A percentile compares a stretch with the other conserved stretches of the same genome.
Evolutionary conservation across 2,888 invertebrate genomes (phyloP).

Genomic region (Drepanosiphum platanoidis): DNA sequence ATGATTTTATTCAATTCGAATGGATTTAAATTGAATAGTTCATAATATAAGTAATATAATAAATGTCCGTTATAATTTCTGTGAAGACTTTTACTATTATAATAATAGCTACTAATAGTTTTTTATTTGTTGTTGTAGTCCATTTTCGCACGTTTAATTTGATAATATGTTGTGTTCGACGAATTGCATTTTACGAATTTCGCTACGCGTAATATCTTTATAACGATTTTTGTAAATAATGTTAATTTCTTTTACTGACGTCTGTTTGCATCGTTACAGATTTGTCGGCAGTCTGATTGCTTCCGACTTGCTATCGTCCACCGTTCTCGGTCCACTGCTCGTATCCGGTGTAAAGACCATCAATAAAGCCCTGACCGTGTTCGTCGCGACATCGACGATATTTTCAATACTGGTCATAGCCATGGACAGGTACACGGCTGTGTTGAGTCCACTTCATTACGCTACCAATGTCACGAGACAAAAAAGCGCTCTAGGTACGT

Average conservation of each 20-base stretch:
- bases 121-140: too few relatives aligned
- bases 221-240: too few relatives aligned
- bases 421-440: constrained; percentile 69
- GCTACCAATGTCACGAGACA: constrained; percentile 69
- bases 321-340: constrained; percentile 68
- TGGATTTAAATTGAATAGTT: too few relatives aligned
- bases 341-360: constrained; percentile 67
- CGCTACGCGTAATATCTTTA: too few relatives aligned
- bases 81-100: too few relatives aligned
- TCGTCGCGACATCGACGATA: constrained; percentile 69
- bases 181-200: too few relatives aligned
- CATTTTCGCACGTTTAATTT: too few relatives aligned
- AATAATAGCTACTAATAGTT: too few relatives aligned
- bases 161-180: too few relatives aligned
- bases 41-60: too few relatives aligned
- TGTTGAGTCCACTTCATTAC: constrained; percentile 70
- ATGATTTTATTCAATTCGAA: too few relatives aligned
- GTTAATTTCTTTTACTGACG: background rate
- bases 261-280: constrained; percentile 65
- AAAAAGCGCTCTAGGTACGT: constrained; percentile 66
- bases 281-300: constrained; percentile 70
- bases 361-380: constrained; percentile 67
- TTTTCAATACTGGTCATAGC: constrained; percentile 70
- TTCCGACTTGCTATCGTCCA: constrained; percentile 69
- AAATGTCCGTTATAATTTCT: too few relatives aligned